A percentile compares a stretch with the other conserved stretches of the same genome.
Evolutionary conservation across 2,797 vertebrate species (phyloP).

Genomic region (Kryptolebias ocellatus): DNA sequence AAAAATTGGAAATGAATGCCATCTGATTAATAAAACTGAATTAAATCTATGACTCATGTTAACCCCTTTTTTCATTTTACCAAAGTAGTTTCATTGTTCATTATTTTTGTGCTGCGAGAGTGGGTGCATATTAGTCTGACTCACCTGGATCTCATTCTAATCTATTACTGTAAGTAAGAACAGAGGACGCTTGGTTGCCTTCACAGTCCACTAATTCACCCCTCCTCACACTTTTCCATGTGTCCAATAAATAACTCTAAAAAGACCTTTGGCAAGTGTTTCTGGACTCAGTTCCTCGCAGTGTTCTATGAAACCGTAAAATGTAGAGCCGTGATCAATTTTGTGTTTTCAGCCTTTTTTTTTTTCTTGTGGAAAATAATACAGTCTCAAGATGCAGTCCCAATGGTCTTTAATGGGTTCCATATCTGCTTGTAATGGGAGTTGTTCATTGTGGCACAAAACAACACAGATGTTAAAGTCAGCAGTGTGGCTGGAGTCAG

Average conservation of each 20-base stretch:
- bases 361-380: conserved; percentile 51
- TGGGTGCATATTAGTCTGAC: not conserved
- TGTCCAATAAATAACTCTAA: conserved; percentile 40
- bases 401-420: conserved; percentile 48
- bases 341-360: conserved; percentile 32
- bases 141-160: conserved; percentile 1
- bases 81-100: not conserved
- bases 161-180: conserved; percentile 17
- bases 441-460: conserved; percentile 20
- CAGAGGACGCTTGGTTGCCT: conserved; percentile 7
- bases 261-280: conserved; percentile 39
- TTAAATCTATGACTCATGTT: not conserved
- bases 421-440: conserved; percentile 47
- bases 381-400: conserved; percentile 29
- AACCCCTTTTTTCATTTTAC: not conserved
- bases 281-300: conserved; percentile 29
- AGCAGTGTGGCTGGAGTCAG: conserved; percentile 11
- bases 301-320: conserved; percentile 52
- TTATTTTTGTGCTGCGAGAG: not conserved
- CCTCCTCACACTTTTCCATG: conserved; percentile 36
- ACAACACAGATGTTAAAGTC: conserved; percentile 43
- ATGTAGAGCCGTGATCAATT: conserved; percentile 39
- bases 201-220: conserved; percentile 26
- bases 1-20: not conserved
- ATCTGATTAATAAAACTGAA: not conserved